phyloP scores from a whole-genome alignment of 2,113 vertebrate genomes.

The Montifringilla adamsi region DNA sequence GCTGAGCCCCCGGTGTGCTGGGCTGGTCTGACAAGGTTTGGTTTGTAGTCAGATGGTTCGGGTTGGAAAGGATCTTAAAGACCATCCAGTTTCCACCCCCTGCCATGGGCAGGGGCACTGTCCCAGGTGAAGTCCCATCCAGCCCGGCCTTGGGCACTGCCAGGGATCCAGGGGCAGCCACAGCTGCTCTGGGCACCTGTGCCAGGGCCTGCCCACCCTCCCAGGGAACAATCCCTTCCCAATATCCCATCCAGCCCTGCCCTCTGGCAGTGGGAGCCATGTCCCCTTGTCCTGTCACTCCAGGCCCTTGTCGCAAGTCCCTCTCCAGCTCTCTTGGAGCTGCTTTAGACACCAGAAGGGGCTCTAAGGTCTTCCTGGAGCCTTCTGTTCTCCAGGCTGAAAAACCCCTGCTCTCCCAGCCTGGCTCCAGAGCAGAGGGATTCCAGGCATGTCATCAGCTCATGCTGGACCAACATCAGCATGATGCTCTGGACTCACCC shows the following conservation, averaged over 20 bases:
- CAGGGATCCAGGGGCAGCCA: neutral
- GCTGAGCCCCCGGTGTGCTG: rapidly evolving
- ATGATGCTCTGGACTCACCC: neutral
- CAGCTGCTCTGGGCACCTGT: neutral
- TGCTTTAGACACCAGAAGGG: neutral
- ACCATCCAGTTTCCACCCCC: rapidly evolving
- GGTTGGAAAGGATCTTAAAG: neutral
- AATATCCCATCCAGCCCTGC: rapidly evolving
- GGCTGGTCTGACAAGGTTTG: neutral
- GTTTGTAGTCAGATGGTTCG: neutral
- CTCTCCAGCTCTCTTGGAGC: neutral
- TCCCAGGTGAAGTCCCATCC: rapidly evolving
- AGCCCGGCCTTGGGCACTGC: neutral
- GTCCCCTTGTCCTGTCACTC: neutral
- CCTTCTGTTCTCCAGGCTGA: neutral
- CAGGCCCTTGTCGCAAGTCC: neutral
- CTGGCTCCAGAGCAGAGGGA: neutral
- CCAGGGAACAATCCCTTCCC: neutral
- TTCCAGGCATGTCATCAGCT: neutral
- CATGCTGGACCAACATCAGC: too few species aligned
- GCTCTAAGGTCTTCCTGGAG: neutral
- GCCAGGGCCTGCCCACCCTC: rapidly evolving
- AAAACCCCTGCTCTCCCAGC: neutral
- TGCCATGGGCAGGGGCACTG: neutral
- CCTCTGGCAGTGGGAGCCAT: neutral